Evolutionary conservation across 2,797 vertebrate genomes (phyloP).

Genomic region (Bradypus variegatus): DNA sequence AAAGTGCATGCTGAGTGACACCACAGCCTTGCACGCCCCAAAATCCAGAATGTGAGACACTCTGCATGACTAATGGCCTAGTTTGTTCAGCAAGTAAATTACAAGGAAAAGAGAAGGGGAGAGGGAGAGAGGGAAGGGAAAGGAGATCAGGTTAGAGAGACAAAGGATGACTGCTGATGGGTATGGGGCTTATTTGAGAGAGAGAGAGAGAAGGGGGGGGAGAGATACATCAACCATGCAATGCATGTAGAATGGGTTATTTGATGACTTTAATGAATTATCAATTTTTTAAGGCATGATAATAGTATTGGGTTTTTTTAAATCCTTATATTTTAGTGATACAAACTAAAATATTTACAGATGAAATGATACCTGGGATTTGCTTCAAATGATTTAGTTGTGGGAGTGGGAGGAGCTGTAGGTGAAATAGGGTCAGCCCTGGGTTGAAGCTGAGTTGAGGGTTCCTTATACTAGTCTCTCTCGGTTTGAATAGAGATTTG

Average conservation of each 20-base stretch:
- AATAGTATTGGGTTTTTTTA: background rate
- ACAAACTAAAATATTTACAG: constrained; percentile 4
- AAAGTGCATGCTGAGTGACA: background rate
- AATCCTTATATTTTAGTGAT: background rate
- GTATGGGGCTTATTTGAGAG: background rate
- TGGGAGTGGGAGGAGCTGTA: too few species aligned
- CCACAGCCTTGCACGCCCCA: background rate
- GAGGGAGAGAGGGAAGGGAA: background rate
- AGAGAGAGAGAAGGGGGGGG: background rate
- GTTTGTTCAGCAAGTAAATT: background rate
- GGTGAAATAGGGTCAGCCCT: background rate
- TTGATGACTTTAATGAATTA: background rate
- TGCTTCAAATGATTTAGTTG: background rate
- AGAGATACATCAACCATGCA: background rate
- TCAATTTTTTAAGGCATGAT: background rate
- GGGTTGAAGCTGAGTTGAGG: background rate
- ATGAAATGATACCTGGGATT: background rate
- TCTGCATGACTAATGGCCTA: background rate
- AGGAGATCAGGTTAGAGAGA: background rate
- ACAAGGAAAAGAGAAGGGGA: background rate
- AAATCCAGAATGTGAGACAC: background rate
- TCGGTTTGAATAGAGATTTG: background rate
- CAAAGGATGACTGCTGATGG: background rate
- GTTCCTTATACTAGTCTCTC: background rate
- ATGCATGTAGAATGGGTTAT: background rate